A percentile compares a stretch with the other conserved stretches of the same genome.
These are phyloP conservation scores for Nomada ruficornis DNA, from an alignment of 2,888 invertebrate genomes.

Conservation along the genomic window DNA sequence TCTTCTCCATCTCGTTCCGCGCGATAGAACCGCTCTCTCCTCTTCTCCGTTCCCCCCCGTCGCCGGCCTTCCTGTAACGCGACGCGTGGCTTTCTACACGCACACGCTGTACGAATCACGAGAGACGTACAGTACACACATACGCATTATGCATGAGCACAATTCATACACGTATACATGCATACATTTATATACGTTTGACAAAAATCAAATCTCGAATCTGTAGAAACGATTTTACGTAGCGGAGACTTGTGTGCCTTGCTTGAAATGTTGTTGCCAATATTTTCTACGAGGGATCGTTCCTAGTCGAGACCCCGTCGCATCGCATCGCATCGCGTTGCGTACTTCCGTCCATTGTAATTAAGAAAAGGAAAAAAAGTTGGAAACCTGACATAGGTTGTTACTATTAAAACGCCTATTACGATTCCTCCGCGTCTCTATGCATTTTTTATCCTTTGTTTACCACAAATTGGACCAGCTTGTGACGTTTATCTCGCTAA, in stretches of 20 bases:
- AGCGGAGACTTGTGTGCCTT: slow-evolving; percentile 64
- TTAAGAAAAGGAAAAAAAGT: background rate
- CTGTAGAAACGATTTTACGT: slow-evolving; percentile 31
- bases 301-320: background rate
- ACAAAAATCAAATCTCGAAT: slow-evolving; percentile 5
- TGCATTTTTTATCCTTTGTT: too few species aligned
- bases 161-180: background rate
- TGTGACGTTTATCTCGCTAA: background rate
- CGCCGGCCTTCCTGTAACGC: background rate
- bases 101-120: background rate
- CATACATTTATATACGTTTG: too few species aligned
- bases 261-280: slow-evolving; percentile 67
- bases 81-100: too few species aligned
- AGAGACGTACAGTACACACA: background rate
- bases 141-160: background rate
- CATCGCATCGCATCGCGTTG: too few species aligned
- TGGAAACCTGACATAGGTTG: background rate
- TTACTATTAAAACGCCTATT: background rate
- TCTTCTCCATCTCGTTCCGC: background rate
- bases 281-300: slow-evolving; percentile 37
- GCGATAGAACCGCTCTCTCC: background rate
- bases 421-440: background rate
- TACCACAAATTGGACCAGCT: background rate
- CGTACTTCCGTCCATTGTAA: slow-evolving; percentile 13
- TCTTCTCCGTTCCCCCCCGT: background rate